Conservation (phyloP, 2,113 vertebrate species). For the Limnothrissa miodon region DNA sequence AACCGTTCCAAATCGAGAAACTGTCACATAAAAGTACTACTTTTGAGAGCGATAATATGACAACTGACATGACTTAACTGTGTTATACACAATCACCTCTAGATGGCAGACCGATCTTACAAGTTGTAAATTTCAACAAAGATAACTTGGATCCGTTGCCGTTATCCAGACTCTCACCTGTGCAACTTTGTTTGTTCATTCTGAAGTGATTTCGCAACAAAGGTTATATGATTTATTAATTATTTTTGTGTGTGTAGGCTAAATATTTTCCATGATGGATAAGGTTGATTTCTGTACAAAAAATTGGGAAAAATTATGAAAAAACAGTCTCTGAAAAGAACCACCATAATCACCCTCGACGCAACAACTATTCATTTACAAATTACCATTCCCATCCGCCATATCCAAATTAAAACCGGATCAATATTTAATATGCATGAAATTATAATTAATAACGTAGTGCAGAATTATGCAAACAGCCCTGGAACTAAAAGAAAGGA, state of each 20-base stretch:
- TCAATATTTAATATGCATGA: neutral
- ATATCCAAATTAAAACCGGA: neutral
- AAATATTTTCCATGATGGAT: neutral
- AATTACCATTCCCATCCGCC: neutral
- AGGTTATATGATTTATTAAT: too few species aligned
- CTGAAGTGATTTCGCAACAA: too few species aligned
- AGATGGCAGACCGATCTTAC: neutral
- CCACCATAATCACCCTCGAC: too few species aligned
- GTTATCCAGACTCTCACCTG: neutral
- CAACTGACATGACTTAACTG: too few species aligned
- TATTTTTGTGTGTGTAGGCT: too few species aligned
- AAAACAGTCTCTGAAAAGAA: too few species aligned
- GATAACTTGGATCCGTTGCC: neutral
- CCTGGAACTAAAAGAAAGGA: neutral
- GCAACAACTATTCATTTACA: neutral
- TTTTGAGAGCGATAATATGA: too few species aligned
- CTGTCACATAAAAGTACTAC: too few species aligned
- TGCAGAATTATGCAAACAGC: neutral
- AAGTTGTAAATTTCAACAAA: neutral
- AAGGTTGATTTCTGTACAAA: neutral
- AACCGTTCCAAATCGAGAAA: too few species aligned
- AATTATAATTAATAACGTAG: neutral
- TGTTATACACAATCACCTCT: neutral
- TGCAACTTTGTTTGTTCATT: neutral
- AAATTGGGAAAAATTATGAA: too few species aligned